Evolutionary conservation across 2,797 vertebrate genomes (phyloP).

Genomic region (Propithecus perrieri): DNA sequence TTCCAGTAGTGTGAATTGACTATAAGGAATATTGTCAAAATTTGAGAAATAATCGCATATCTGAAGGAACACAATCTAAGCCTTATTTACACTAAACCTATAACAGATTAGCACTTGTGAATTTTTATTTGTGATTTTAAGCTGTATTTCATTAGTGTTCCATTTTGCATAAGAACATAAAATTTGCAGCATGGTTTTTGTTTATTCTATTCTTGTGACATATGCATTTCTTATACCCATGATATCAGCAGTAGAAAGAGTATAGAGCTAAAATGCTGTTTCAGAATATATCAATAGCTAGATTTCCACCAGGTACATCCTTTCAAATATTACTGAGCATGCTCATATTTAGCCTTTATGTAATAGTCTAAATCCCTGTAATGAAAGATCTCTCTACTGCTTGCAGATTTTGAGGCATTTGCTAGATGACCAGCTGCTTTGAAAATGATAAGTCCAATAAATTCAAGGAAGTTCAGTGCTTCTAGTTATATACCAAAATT

Average conservation of each 20-base stretch:
- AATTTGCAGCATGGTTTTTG: not conserved
- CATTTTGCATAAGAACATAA: constrained; percentile 24
- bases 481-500: constrained; percentile 34
- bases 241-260: constrained; percentile 51
- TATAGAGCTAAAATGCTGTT: constrained; percentile 42
- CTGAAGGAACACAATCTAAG: constrained; percentile 51
- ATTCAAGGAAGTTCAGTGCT: not conserved
- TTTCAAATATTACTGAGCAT: constrained; percentile 50
- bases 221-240: constrained; percentile 63
- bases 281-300: constrained; percentile 48
- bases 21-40: not conserved
- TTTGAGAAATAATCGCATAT: constrained; percentile 54
- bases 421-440: not conserved
- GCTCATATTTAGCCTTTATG: constrained; percentile 31
- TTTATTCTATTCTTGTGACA: constrained; percentile 18
- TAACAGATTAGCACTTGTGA: constrained; percentile 36
- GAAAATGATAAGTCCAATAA: constrained; percentile 16
- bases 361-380: constrained; percentile 22
- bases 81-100: constrained; percentile 47
- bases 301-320: constrained; percentile 30
- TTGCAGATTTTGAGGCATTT: constrained; percentile 20
- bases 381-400: not conserved
- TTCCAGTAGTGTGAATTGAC: constrained; percentile 53
- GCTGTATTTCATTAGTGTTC: not conserved
- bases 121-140: constrained; percentile 46